Percentiles rank a stretch among this genome's conserved stretches.
phyloP scores from a whole-genome alignment of 2,113 vertebrate genomes.

The Rhinogobius similis region DNA sequence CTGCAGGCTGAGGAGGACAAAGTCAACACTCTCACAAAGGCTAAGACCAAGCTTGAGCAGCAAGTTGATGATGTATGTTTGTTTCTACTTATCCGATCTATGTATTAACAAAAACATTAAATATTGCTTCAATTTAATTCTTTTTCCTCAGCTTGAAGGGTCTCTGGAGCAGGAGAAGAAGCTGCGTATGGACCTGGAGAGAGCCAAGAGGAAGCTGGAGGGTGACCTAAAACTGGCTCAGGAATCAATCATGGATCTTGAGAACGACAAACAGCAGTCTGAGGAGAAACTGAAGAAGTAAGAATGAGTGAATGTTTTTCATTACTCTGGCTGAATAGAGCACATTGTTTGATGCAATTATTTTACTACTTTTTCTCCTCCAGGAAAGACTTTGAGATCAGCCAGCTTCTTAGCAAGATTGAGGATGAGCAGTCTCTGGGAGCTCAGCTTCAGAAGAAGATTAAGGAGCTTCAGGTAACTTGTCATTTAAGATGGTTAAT shows the following conservation, averaged over 20 bases:
- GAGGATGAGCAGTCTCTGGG: slow-evolving; percentile 67
- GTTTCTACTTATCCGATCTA: background rate
- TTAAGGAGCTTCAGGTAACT: slow-evolving; percentile 63
- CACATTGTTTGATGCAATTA: background rate
- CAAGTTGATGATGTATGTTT: slow-evolving; percentile 55
- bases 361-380: background rate
- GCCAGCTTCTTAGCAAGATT: slow-evolving; percentile 63
- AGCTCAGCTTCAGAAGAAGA: slow-evolving; percentile 68
- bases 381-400: slow-evolving; percentile 67
- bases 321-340: background rate
- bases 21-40: slow-evolving; percentile 53
- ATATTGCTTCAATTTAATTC: background rate
- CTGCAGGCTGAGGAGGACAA: slow-evolving; percentile 54
- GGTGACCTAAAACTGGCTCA: slow-evolving; percentile 72
- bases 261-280: slow-evolving; percentile 69
- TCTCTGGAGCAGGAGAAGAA: slow-evolving; percentile 88
- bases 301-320: background rate
- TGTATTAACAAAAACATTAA: background rate
- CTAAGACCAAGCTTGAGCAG: slow-evolving; percentile 57
- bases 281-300: slow-evolving; percentile 65
- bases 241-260: slow-evolving; percentile 70
- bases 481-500: background rate
- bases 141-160: slow-evolving; percentile 76
- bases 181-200: slow-evolving; percentile 82
- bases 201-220: slow-evolving; percentile 74